Conservation (phyloP, 1,140 invertebrate species). For the Drosophila bipectinata region DNA sequence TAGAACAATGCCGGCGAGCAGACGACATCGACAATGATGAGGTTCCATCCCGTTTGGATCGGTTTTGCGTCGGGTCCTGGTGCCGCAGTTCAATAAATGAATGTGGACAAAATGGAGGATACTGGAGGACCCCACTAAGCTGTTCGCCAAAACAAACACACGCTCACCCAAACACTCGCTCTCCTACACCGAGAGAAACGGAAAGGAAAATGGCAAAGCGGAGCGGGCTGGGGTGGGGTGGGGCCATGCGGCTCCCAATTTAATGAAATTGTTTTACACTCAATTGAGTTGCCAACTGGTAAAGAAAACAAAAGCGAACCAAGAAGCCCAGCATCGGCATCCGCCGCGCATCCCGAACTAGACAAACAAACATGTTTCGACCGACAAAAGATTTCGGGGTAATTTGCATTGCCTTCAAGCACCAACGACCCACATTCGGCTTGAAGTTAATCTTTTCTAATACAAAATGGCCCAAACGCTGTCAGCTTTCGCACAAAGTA, state of each 20-base stretch:
- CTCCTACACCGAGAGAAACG: slow-evolving; percentile 25
- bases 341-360: slow-evolving; percentile 30
- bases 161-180: background rate
- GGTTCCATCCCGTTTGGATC: slow-evolving; percentile 25
- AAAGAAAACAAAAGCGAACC: slow-evolving; percentile 51
- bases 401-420: slow-evolving; percentile 55
- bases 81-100: slow-evolving; percentile 56
- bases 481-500: slow-evolving; percentile 30
- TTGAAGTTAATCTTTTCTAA: slow-evolving; percentile 61
- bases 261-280: slow-evolving; percentile 83
- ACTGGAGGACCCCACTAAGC: slow-evolving; percentile 12
- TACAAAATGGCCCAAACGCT: slow-evolving; percentile 48
- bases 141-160: slow-evolving; percentile 20
- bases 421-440: slow-evolving; percentile 36
- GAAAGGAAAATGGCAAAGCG: slow-evolving; percentile 1
- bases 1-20: slow-evolving; percentile 57
- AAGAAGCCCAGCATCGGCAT: slow-evolving; percentile 6
- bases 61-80: slow-evolving; percentile 14
- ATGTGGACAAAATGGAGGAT: slow-evolving; percentile 37
- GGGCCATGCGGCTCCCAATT: slow-evolving; percentile 39
- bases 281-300: slow-evolving; percentile 80
- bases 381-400: slow-evolving; percentile 25
- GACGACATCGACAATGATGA: slow-evolving; percentile 54
- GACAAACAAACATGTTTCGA: slow-evolving; percentile 47
- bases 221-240: background rate